Percentiles rank a stretch among this genome's conserved stretches.
Evolutionary conservation across 2,797 vertebrate genomes (phyloP).

Genomic region (Anolis apletophallus): DNA sequence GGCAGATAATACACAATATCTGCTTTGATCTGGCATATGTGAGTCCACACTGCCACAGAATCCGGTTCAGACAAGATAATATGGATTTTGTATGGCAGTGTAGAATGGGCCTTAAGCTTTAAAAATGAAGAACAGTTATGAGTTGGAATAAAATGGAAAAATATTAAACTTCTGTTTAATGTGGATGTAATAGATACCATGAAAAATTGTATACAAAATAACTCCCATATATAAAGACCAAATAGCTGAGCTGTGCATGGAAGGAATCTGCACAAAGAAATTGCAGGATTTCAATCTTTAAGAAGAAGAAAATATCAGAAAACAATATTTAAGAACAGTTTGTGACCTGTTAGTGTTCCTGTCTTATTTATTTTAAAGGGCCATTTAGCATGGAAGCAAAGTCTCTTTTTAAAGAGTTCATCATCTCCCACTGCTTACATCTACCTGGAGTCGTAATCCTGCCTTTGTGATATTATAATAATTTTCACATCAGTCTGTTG

Average conservation of each 20-base stretch:
- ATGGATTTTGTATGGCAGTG: too few relatives aligned
- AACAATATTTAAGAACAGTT: neutral
- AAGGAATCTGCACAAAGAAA: neutral
- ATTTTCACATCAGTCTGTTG: constrained; percentile 42
- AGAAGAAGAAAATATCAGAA: neutral
- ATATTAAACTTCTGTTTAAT: neutral
- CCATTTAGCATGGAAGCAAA: constrained; percentile 38
- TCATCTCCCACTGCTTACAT: constrained; percentile 30
- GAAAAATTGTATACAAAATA: constrained; percentile 17
- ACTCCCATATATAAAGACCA: neutral
- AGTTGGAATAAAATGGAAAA: neutral
- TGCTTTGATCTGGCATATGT: too few relatives aligned
- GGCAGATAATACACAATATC: too few relatives aligned
- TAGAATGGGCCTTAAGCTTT: too few relatives aligned
- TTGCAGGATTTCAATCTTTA: neutral
- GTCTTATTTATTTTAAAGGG: constrained; percentile 50
- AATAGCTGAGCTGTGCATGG: neutral
- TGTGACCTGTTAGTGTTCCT: constrained; percentile 24
- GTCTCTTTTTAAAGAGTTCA: constrained; percentile 52
- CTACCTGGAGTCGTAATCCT: constrained; percentile 12
- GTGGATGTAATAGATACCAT: neutral
- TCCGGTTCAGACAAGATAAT: too few relatives aligned
- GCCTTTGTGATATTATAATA: constrained; percentile 11
- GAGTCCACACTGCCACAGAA: too few relatives aligned
- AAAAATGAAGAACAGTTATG: neutral